Conservation (phyloP, 37 sponge, comb jelly and placozoan genomes). For the Diacarnus erythraeanus region DNA sequence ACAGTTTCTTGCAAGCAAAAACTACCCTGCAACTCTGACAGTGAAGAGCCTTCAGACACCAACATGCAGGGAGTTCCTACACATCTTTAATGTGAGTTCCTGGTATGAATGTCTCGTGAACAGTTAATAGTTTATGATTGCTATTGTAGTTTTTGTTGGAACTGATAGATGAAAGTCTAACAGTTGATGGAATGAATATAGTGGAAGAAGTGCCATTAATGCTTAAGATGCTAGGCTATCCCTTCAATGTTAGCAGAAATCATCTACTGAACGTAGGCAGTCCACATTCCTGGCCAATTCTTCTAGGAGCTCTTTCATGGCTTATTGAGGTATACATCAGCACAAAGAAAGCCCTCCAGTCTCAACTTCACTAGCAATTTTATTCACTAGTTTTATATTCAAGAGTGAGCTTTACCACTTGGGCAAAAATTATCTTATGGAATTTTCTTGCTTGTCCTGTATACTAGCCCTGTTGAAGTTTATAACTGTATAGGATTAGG, state of each 20-base stretch:
- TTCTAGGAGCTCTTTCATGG: conserved; percentile 67
- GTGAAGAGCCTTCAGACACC: conserved; percentile 54
- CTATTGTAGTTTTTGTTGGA: conserved; percentile 51
- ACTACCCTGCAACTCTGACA: conserved; percentile 40
- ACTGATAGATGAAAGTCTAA: conserved; percentile 29
- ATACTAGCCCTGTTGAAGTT: no score
- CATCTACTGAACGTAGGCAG: conserved; percentile 72
- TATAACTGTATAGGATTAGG: no score
- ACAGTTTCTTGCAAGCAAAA: conserved; percentile 42
- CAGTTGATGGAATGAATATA: conserved; percentile 60
- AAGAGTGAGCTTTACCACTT: no score
- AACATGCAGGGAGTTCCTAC: conserved; percentile 56
- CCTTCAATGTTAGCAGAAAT: conserved; percentile 69
- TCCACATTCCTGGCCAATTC: conserved; percentile 82
- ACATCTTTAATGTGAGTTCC: conserved; percentile 64
- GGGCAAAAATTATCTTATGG: no score
- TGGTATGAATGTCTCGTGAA: not conserved
- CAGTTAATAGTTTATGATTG: not conserved
- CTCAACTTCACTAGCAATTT: no score
- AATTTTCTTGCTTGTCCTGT: no score
- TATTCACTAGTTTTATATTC: no score
- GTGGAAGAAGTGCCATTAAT: conserved; percentile 67
- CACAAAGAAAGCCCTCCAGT: no score
- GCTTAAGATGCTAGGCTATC: conserved; percentile 60
- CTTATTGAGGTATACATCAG: conserved; percentile 73